These are phyloP conservation scores for Bombus pyrosoma DNA, from an alignment of 1,140 invertebrate species.

Conservation along the genomic window DNA sequence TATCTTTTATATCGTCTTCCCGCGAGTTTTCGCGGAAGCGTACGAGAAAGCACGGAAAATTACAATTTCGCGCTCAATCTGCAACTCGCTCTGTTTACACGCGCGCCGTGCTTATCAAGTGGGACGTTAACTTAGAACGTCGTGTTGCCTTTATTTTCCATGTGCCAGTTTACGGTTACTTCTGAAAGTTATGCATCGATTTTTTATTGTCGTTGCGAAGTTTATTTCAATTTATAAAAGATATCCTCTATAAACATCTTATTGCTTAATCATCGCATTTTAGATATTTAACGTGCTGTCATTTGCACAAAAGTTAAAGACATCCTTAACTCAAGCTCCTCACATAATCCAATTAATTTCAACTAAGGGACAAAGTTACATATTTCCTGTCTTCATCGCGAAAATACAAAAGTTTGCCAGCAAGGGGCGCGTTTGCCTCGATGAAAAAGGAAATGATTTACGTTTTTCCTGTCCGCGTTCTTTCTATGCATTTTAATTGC, in stretches of 20 bases:
- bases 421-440: background rate
- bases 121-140: background rate
- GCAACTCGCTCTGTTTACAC: background rate
- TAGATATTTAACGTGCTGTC: too few species aligned
- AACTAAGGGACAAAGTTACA: background rate
- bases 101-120: background rate
- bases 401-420: too few species aligned
- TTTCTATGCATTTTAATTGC: slow-evolving; percentile 12
- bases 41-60: background rate
- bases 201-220: too few species aligned
- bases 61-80: slow-evolving; percentile 8
- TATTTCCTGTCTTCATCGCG: background rate
- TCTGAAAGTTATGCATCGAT: background rate
- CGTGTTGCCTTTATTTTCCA: background rate
- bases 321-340: too few species aligned
- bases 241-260: background rate
- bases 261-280: too few species aligned
- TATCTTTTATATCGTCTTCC: slow-evolving; percentile 3
- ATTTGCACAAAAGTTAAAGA: background rate
- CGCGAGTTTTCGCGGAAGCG: background rate
- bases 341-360: background rate
- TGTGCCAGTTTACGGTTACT: background rate
- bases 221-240: background rate
- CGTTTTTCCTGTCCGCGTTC: background rate
- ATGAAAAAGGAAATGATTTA: background rate